Percentiles rank a stretch among this genome's conserved stretches.
Conservation (phyloP, 2,888 invertebrate genomes). For the Ashinkailepas kermadecensis region DNA sequence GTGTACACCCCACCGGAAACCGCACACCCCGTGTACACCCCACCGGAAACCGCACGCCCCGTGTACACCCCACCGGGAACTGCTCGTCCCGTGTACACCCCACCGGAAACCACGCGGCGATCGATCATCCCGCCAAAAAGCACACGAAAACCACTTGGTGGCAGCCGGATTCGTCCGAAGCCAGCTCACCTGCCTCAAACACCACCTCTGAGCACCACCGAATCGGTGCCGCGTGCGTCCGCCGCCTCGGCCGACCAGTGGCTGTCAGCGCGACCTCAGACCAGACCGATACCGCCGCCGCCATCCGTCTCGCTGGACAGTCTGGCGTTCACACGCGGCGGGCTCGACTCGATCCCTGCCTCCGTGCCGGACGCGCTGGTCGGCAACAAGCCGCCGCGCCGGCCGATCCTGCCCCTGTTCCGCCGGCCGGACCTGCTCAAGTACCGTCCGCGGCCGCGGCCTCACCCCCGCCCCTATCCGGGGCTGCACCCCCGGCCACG, state of each 20-base stretch:
- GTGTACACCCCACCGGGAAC: neutral
- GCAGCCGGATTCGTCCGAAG: neutral
- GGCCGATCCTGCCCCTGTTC: slow-evolving; percentile 17
- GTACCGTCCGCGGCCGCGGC: slow-evolving; percentile 27
- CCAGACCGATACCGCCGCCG: slow-evolving; percentile 38
- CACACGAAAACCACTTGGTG: neutral
- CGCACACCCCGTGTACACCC: no score
- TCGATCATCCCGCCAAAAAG: neutral
- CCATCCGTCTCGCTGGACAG: slow-evolving; percentile 41
- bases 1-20: no score
- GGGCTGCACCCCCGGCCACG: slow-evolving; percentile 27
- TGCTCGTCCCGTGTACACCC: neutral
- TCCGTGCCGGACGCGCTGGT: neutral
- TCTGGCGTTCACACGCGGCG: slow-evolving; percentile 28
- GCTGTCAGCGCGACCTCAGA: neutral
- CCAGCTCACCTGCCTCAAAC: neutral
- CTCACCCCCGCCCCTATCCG: slow-evolving; percentile 29
- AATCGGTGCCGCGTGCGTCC: neutral
- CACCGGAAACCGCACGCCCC: neutral
- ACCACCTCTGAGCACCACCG: neutral
- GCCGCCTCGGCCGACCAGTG: neutral
- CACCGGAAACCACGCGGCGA: neutral
- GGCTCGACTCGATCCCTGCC: neutral
- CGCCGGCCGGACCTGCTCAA: slow-evolving; percentile 23
- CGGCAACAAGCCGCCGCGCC: neutral